Percentiles rank a stretch among this genome's conserved stretches.
Conservation (phyloP, 2,113 vertebrate genomes). For the Pogonocichla stellata region DNA sequence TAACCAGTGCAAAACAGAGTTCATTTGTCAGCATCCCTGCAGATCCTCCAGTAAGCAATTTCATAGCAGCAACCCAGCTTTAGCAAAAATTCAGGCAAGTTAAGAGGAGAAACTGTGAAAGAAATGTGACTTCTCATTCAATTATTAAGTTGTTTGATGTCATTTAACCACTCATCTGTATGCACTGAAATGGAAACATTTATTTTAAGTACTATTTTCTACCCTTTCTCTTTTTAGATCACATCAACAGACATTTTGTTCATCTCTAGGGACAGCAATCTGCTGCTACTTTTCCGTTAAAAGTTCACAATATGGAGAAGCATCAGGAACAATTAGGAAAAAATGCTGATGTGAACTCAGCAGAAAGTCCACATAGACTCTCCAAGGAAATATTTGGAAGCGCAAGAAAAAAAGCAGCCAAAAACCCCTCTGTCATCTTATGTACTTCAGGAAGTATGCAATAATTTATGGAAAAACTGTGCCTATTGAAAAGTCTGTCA, state of each 20-base stretch:
- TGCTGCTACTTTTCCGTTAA: conserved; percentile 48
- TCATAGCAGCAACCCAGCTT: neutral
- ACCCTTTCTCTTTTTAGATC: conserved; percentile 41
- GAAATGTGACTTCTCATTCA: neutral
- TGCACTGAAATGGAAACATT: neutral
- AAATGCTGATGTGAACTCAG: conserved; percentile 34
- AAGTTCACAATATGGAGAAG: conserved; percentile 63
- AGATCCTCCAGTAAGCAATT: neutral
- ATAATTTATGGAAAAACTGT: conserved; percentile 28
- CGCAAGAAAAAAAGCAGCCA: neutral
- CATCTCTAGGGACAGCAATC: conserved; percentile 47
- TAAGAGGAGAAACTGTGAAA: neutral
- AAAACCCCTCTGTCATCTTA: neutral
- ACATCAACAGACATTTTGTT: conserved; percentile 18
- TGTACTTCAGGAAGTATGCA: conserved; percentile 12
- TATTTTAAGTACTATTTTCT: conserved; percentile 38
- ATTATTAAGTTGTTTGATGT: neutral
- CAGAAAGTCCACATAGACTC: conserved; percentile 29
- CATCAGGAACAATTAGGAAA: conserved; percentile 64
- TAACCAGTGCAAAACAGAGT: neutral
- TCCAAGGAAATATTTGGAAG: conserved; percentile 49
- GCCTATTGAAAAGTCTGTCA: neutral
- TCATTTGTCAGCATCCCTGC: neutral
- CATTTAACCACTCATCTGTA: neutral
- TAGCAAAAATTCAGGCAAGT: neutral